A percentile compares a stretch with the other conserved stretches of the same genome.
Evolutionary conservation across 2,113 vertebrate genomes (phyloP).

Genomic region (Sialia sialis): DNA sequence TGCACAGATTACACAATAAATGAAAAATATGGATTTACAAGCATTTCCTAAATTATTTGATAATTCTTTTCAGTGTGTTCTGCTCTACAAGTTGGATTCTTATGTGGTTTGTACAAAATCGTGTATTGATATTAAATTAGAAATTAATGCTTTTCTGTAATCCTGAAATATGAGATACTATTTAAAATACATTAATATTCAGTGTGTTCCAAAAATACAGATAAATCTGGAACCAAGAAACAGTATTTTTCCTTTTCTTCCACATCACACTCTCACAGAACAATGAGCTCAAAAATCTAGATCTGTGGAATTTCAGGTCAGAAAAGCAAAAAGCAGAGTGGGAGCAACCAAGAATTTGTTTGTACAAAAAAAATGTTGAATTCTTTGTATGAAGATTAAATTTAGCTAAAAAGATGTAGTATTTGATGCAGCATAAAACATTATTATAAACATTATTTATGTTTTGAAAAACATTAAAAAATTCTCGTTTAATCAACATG

Average conservation of each 20-base stretch:
- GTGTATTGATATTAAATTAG: background rate
- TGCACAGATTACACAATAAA: background rate
- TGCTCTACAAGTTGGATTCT: background rate
- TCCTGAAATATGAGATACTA: background rate
- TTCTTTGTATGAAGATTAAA: background rate
- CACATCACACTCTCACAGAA: background rate
- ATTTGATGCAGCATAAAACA: background rate
- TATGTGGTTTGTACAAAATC: background rate
- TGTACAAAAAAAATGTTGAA: background rate
- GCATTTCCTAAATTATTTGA: background rate
- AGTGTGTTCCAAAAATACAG: background rate
- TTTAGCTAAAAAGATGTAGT: background rate
- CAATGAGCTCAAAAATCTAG: background rate
- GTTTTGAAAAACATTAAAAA: background rate
- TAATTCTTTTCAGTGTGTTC: background rate
- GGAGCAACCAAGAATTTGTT: background rate
- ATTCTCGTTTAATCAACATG: background rate
- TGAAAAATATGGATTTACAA: background rate
- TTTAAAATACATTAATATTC: background rate
- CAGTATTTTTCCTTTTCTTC: background rate
- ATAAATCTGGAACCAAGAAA: background rate
- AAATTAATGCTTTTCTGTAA: background rate
- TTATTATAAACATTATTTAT: no score
- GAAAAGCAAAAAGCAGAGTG: background rate
- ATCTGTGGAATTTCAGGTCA: rapidly evolving